phyloP scores from a whole-genome alignment of 2,888 invertebrate species.

The Dryocosmus kuriphilus region DNA sequence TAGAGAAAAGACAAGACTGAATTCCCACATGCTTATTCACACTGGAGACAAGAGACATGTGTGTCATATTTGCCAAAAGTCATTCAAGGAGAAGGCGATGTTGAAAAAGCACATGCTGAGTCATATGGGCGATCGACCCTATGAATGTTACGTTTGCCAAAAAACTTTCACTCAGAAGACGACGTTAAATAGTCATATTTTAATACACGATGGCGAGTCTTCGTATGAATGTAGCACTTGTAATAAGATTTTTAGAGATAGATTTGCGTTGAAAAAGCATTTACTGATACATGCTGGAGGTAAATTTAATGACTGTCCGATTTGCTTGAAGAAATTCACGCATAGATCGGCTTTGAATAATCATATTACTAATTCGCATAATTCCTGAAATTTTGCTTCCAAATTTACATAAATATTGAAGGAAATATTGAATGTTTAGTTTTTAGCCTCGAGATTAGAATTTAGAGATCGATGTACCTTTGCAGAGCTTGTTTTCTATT shows the following conservation, averaged over 20 bases:
- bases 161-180: constrained; percentile 71
- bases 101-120: constrained; percentile 71
- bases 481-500: background rate
- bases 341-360: constrained; percentile 70
- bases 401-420: background rate
- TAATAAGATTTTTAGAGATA: constrained; percentile 70
- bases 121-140: constrained; percentile 71
- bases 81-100: constrained; percentile 69
- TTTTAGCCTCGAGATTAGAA: background rate
- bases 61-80: constrained; percentile 72
- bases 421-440: background rate
- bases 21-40: constrained; percentile 72
- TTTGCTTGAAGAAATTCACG: constrained; percentile 72
- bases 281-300: constrained; percentile 68
- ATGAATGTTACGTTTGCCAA: constrained; percentile 72
- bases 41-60: constrained; percentile 71
- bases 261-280: constrained; percentile 69
- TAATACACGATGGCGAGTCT: constrained; percentile 68
- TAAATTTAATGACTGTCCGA: constrained; percentile 69
- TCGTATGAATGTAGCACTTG: constrained; percentile 71
- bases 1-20: constrained; percentile 71
- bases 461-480: background rate
- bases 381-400: constrained; percentile 61
- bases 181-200: constrained; percentile 71
- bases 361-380: constrained; percentile 70